phyloP scores from a whole-genome alignment of 2,113 vertebrate species.

The Apaloderma vittatum region DNA sequence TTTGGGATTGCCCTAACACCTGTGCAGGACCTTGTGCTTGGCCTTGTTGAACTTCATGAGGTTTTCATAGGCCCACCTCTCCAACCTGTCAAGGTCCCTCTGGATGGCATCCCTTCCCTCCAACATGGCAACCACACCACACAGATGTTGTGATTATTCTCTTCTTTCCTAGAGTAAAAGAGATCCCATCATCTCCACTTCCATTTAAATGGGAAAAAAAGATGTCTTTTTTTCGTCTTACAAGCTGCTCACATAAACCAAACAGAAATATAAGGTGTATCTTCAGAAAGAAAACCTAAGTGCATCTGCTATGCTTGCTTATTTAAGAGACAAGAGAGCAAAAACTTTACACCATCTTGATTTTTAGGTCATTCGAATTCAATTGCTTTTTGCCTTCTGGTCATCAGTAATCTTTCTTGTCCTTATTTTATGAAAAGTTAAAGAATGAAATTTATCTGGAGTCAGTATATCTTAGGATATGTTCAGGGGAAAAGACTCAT shows the following conservation, averaged over 20 bases:
- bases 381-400: background rate
- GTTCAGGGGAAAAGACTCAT: background rate
- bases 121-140: too few relatives aligned
- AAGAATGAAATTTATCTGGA: background rate
- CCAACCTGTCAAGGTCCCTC: too few relatives aligned
- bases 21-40: too few relatives aligned
- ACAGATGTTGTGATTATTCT: background rate
- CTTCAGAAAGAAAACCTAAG: background rate
- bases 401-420: background rate
- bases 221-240: background rate
- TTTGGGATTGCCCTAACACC: too few relatives aligned
- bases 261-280: background rate
- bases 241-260: background rate
- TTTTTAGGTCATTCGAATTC: background rate
- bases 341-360: background rate
- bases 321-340: background rate
- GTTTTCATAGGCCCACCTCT: too few relatives aligned
- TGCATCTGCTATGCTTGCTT: background rate
- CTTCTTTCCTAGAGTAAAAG: background rate
- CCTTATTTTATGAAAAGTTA: background rate
- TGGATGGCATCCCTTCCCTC: too few relatives aligned
- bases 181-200: background rate
- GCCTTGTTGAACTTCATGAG: too few relatives aligned
- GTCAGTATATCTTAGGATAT: background rate
- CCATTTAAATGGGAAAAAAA: background rate